Conservation (phyloP, 2,888 invertebrate species). For the Neocrepidodera transversa region DNA sequence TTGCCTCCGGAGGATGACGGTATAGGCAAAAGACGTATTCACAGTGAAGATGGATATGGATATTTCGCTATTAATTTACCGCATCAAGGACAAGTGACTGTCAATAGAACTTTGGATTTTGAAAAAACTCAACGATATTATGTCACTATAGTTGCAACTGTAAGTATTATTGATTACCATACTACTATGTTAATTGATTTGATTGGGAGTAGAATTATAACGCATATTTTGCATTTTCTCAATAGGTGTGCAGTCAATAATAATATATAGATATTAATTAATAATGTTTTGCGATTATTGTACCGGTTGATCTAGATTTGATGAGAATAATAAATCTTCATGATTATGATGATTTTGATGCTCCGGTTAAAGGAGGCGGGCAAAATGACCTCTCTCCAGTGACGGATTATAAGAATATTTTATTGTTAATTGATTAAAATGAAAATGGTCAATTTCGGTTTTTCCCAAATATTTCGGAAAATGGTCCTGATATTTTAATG, state of each 20-base stretch:
- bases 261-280: too few species aligned
- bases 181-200: background rate
- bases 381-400: too few species aligned
- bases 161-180: conserved; percentile 62
- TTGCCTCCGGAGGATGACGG: conserved; percentile 62
- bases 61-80: conserved; percentile 86
- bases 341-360: too few species aligned
- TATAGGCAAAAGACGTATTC: conserved; percentile 64
- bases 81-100: conserved; percentile 88
- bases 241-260: background rate
- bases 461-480: too few species aligned
- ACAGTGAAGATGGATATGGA: conserved; percentile 79
- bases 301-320: background rate
- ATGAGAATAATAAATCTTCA: too few species aligned
- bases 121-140: conserved; percentile 87
- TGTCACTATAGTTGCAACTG: conserved; percentile 87
- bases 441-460: too few species aligned
- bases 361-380: too few species aligned
- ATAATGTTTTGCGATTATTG: too few species aligned
- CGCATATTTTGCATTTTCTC: background rate
- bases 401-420: too few species aligned
- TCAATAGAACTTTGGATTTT: conserved; percentile 85
- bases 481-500: too few species aligned
- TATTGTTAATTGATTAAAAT: too few species aligned
- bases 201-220: background rate